Evolutionary conservation across 1,140 invertebrate genomes (phyloP).

Genomic region (Drosophila sulfurigaster): DNA sequence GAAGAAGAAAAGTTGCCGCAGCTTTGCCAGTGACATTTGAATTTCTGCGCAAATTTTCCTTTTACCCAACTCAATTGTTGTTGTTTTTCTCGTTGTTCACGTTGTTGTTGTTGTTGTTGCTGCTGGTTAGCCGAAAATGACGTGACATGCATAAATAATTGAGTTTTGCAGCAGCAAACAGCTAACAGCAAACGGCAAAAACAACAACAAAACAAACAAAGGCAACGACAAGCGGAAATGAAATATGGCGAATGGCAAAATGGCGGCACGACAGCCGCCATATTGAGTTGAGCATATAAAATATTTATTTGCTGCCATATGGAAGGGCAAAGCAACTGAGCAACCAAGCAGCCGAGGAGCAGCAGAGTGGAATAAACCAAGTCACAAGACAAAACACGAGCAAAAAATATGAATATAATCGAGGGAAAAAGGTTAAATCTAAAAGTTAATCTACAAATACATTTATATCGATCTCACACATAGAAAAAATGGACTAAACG

Average conservation of each 20-base stretch:
- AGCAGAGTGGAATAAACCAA: slow-evolving; percentile 6
- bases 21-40: slow-evolving; percentile 64
- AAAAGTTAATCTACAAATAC: slow-evolving; percentile 35
- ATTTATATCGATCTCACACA: slow-evolving; percentile 16
- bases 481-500: background rate
- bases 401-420: slow-evolving; percentile 3
- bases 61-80: slow-evolving; percentile 42
- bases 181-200: slow-evolving; percentile 2
- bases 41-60: slow-evolving; percentile 63
- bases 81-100: slow-evolving; percentile 27
- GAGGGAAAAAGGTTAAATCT: slow-evolving; percentile 18
- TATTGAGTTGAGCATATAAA: slow-evolving; percentile 62
- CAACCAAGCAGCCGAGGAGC: slow-evolving; percentile 3
- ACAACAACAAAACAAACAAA: slow-evolving; percentile 40
- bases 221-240: slow-evolving; percentile 68
- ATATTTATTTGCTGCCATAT: slow-evolving; percentile 64
- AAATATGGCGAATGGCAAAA: slow-evolving; percentile 78
- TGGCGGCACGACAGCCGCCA: slow-evolving; percentile 64
- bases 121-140: slow-evolving; percentile 63
- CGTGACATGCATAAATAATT: slow-evolving; percentile 79
- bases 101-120: slow-evolving; percentile 21
- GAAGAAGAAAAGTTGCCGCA: slow-evolving; percentile 36
- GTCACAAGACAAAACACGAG: background rate
- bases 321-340: slow-evolving; percentile 24
- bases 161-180: slow-evolving; percentile 59